Evolutionary conservation across 64 coral and sea anemone genomes (phyloP).

Genomic region (Stylophora pistillata): DNA sequence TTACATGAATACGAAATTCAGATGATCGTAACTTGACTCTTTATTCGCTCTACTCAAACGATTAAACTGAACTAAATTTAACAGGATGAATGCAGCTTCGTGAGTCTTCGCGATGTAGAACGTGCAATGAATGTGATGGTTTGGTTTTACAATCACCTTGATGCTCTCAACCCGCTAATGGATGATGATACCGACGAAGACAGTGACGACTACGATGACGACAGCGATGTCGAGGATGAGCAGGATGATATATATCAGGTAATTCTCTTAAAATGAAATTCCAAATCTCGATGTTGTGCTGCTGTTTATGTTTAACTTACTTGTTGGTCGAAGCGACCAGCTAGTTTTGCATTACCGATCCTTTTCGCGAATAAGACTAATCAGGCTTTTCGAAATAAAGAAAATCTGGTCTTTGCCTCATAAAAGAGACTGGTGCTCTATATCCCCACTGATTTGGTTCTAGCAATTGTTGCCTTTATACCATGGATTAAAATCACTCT

Average conservation of each 20-base stretch:
- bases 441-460: no score
- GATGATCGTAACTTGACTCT: no score
- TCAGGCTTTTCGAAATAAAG: no score
- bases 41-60: not conserved
- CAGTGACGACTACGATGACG: not conserved
- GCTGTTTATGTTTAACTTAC: not conserved
- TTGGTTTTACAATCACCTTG: conserved; percentile 69
- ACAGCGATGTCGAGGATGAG: not conserved
- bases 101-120: conserved; percentile 74
- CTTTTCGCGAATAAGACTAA: no score
- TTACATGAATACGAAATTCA: no score
- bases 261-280: not conserved
- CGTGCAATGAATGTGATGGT: conserved; percentile 68
- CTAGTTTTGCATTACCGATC: not conserved
- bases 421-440: no score
- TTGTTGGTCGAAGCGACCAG: not conserved
- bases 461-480: no score
- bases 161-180: conserved; percentile 29
- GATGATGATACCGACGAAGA: not conserved
- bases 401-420: no score
- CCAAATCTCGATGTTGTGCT: no score
- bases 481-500: no score
- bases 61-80: not conserved
- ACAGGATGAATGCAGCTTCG: conserved; percentile 74
- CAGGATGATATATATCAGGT: not conserved